phyloP scores from a whole-genome alignment of 1,140 invertebrate species.

The Caenorhabditis tropicalis region DNA sequence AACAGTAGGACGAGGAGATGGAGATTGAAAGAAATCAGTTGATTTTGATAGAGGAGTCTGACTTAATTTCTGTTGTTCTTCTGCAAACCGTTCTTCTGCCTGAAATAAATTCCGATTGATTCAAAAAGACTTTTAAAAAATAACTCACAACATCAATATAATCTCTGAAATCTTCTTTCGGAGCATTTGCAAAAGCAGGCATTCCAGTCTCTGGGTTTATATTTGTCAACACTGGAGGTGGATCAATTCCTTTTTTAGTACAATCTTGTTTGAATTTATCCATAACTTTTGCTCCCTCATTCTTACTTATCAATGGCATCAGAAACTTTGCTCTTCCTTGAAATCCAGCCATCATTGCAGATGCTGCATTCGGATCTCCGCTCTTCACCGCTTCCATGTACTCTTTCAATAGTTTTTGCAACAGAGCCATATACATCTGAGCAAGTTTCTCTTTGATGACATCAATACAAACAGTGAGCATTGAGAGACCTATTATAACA shows the following conservation, averaged over 20 bases:
- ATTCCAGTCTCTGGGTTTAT: conserved; percentile 69
- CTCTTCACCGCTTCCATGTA: conserved; percentile 64
- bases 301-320: conserved; percentile 70
- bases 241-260: conserved; percentile 63
- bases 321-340: conserved; percentile 66
- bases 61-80: conserved; percentile 43
- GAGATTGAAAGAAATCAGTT: conserved; percentile 8
- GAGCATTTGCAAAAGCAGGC: conserved; percentile 62
- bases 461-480: conserved; percentile 94
- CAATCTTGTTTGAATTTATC: conserved; percentile 65
- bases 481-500: conserved; percentile 87
- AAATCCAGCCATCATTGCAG: conserved; percentile 67
- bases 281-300: conserved; percentile 66
- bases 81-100: conserved; percentile 55
- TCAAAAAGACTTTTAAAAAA: background rate
- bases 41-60: conserved; percentile 9
- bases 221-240: conserved; percentile 67
- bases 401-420: conserved; percentile 66
- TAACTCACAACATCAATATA: conserved; percentile 61
- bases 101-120: background rate
- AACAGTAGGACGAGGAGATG: conserved; percentile 1
- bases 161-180: conserved; percentile 61
- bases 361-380: conserved; percentile 65
- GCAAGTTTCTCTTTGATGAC: conserved; percentile 69
- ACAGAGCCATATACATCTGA: conserved; percentile 62